Base-by-base conservation (phyloP, 1,140 invertebrate genomes). In the Bilobella aurantiaca region DNA sequence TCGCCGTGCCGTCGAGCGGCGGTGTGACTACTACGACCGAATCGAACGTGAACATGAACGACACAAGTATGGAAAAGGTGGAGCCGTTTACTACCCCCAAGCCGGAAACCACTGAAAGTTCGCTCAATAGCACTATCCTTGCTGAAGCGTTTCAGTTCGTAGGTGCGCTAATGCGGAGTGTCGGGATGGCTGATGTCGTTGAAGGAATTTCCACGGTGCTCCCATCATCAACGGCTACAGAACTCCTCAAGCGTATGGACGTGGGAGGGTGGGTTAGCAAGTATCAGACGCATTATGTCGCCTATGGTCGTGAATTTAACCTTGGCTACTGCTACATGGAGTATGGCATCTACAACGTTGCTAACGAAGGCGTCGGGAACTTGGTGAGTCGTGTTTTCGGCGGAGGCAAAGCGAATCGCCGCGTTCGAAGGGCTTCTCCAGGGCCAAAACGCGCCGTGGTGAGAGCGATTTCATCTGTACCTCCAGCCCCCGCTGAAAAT, bases 321-420 rank as follows among this genome's bases (percentile, higher is more conserved):
- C 29, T 73, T 23, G 72, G 72, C 49, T 73, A 71, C 61, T 73
- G 72, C 61, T 73, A 73, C 53, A 16, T 73, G 27, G 72, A 73
- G 58, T 73, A 73, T 30, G 49, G 47, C 0, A 31, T 73, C 29
- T 73, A 66, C 53, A 69, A 71, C 42, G 60, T 73, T n/a, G 68
- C 67, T 18, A 68, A 57, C 30, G 69, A 71, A 46, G 72, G 72
- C 27, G 34, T 73, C 21, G 29, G 46, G 23, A 73, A 68, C 56
- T 37, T 70, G 16, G 23, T 70, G 0, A 62, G 60, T 29, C n/a
- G 64, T 58, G 34, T 73, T 34, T 67, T 68, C 23, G 32, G 49
- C 14, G 21, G 14, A 18, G 49, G 49, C 14, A 69, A 63, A 58
- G 32, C 61, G 21, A 69, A 63, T 42, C n/a, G 49, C 14, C 46